Evolutionary conservation across 2,797 vertebrate species (phyloP).

Genomic region (Phalloptychus januarius): DNA sequence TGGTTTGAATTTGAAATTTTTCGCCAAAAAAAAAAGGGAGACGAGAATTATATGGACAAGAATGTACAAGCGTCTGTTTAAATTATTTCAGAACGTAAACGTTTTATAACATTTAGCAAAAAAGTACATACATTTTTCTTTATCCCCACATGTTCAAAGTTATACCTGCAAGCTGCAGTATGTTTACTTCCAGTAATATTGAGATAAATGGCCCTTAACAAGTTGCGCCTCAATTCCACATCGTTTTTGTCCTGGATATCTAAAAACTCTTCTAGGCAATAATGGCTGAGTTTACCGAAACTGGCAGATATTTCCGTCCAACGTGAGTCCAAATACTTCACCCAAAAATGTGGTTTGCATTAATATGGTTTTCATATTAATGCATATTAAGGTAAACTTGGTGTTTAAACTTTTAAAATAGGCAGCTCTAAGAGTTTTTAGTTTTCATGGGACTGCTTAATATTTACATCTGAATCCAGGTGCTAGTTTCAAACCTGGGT

Average conservation of each 20-base stretch:
- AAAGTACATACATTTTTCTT: too few species aligned
- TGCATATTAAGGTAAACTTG: too few species aligned
- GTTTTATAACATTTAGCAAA: not conserved
- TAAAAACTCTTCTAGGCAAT: not conserved
- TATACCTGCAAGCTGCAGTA: not conserved
- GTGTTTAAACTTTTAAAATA: too few species aligned
- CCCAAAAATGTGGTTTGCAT: too few species aligned
- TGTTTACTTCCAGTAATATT: not conserved
- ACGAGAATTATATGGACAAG: too few species aligned
- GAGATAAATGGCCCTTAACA: not conserved
- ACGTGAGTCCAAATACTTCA: too few species aligned
- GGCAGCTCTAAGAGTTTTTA: not conserved
- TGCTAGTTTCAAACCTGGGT: not conserved
- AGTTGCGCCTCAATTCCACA: not conserved
- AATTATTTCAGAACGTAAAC: not conserved
- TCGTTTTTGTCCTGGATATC: not conserved
- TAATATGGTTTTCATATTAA: too few species aligned
- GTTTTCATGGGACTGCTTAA: not conserved
- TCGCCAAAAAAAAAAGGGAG: slow-evolving; percentile 10
- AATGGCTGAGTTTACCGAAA: not conserved
- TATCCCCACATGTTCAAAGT: not conserved
- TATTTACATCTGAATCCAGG: not conserved
- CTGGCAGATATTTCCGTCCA: too few species aligned
- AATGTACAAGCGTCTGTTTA: not conserved
- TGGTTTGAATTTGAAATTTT: slow-evolving; percentile 28